Evolutionary conservation across 2,888 invertebrate species (phyloP), one percentile per base, ranked within the genome.

Genomic region (Xylota segnis): DNA sequence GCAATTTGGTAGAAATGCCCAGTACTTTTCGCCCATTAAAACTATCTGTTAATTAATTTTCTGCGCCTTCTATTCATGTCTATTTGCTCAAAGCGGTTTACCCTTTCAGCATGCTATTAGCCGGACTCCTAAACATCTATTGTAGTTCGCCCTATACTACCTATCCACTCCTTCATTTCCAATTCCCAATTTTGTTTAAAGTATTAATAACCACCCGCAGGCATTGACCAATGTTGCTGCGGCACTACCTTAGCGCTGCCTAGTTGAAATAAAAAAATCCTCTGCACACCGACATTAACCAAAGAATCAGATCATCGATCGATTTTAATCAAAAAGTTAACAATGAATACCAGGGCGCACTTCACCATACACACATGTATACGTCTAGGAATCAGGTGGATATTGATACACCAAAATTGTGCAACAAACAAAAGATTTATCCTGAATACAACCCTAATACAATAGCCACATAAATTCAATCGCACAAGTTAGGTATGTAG

Each of bases 51-150:
- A 65, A 65, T 75, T 65, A 65, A 54, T 54, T 72, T 58, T 43
- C 45, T 45, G 56, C 34, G 43, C 43, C 40, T 56, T 45, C 40
- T 34, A 18, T 34, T 14, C 16, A 2, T 5, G 23, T 27, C 34
- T 12, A 59, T 56, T 72, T 79, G 10, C 74, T 50, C 59, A 66
- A 74, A n/a, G 32, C 27, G 59, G 37, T 59, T 79, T 74, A 34
- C 79, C 74, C 79, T 74, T 79, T 74, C 32, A 65, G 54, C 2
- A n/a, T 65, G 29, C 56, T 58, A 58, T 72, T 16, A 58, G 58
- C 58, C 65, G 52, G 29, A 4, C 16, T 7, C 14, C 47, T 58
- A 45, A 58, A 40, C 40, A 58, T 58, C 29, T 37, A 72, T 58
- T 47, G 47, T 58, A 58, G 34, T n/a, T 58, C 58, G 12, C 32